phyloP scores from a whole-genome alignment of 2,113 vertebrate genomes.

The Melospiza georgiana region DNA sequence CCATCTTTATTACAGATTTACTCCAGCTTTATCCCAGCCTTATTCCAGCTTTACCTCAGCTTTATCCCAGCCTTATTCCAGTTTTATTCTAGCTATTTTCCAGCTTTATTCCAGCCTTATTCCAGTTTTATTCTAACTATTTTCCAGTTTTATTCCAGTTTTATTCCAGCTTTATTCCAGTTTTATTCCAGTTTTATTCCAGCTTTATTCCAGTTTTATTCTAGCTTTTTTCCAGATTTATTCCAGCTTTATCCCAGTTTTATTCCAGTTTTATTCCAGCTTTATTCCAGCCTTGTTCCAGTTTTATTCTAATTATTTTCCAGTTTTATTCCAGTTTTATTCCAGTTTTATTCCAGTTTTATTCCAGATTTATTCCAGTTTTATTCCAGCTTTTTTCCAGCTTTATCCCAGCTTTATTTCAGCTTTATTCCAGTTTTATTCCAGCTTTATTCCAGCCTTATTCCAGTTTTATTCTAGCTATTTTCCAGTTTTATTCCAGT shows the following conservation, averaged over 20 bases:
- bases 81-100: too few species aligned
- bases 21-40: too few species aligned
- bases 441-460: too few species aligned
- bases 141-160: background rate
- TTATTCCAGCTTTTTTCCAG: background rate
- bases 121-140: background rate
- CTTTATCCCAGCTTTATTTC: background rate
- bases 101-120: background rate
- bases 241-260: background rate
- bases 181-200: too few species aligned
- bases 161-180: background rate
- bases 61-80: background rate
- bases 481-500: too few species aligned
- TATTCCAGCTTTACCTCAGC: background rate
- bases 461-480: too few species aligned
- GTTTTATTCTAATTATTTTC: too few species aligned
- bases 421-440: background rate
- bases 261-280: background rate
- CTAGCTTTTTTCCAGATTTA: background rate
- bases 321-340: too few species aligned
- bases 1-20: background rate
- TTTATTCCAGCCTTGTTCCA: too few species aligned
- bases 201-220: background rate
- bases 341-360: background rate
- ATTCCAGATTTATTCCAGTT: background rate